A percentile compares a stretch with the other conserved stretches of the same genome.
phyloP scores from a whole-genome alignment of 2,797 vertebrate species.

The Loris lydekkerianus region DNA sequence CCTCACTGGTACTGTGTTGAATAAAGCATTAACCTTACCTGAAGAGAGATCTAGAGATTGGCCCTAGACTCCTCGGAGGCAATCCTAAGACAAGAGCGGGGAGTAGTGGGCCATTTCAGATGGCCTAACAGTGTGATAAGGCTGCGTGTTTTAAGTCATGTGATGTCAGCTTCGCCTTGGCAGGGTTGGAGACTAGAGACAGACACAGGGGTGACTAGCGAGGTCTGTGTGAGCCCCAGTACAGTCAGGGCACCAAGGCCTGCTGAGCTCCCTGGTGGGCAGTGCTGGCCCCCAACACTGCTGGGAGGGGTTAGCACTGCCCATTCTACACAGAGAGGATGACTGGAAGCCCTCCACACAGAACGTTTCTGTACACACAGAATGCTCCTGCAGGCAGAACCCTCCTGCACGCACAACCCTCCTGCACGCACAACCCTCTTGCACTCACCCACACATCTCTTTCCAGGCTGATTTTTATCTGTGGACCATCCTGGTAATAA shows the following conservation, averaged over 20 bases:
- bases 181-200: not conserved
- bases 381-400: no score
- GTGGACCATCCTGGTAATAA: no score
- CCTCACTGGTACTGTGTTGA: not conserved
- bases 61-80: not conserved
- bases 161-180: not conserved
- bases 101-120: not conserved
- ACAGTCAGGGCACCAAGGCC: not conserved
- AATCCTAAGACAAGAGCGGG: not conserved
- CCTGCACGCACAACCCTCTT: not conserved
- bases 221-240: not conserved
- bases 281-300: rapidly evolving
- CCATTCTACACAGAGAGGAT: not conserved
- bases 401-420: no score
- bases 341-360: not conserved
- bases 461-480: not conserved
- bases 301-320: not conserved
- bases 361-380: not conserved
- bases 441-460: not conserved
- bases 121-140: not conserved
- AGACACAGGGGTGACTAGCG: not conserved
- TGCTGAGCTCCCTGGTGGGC: not conserved
- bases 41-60: not conserved
- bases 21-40: not conserved
- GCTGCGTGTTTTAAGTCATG: not conserved